Evolutionary conservation across 2,888 invertebrate genomes (phyloP).

Genomic region (Itoplectis maculator): DNA sequence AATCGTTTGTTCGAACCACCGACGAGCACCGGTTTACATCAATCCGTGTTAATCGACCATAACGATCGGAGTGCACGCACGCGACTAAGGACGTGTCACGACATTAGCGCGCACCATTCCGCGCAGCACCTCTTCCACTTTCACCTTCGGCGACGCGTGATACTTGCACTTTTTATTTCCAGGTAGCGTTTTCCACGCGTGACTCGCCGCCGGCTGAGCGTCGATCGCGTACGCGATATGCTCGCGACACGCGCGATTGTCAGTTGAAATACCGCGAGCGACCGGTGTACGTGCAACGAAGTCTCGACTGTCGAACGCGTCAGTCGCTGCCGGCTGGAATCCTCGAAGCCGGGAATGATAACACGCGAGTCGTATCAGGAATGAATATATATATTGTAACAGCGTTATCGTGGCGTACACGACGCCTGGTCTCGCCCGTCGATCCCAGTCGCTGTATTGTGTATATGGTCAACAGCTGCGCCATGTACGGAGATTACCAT

Average conservation of each 20-base stretch:
- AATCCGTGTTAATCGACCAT: conserved; percentile 22
- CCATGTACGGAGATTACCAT: conserved; percentile 25
- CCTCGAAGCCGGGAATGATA: conserved; percentile 24
- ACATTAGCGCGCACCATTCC: background rate
- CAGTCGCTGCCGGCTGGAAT: conserved; percentile 7
- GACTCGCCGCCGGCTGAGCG: background rate
- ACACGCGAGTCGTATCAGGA: conserved; percentile 31
- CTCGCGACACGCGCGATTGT: conserved; percentile 1
- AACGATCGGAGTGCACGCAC: conserved; percentile 16
- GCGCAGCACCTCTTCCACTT: conserved; percentile 22
- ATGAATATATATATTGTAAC: conserved; percentile 31
- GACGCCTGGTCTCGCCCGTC: conserved; percentile 24
- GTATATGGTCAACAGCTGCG: conserved; percentile 14
- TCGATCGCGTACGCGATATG: background rate
- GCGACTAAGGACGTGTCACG: conserved; percentile 9
- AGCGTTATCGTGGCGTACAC: conserved; percentile 49
- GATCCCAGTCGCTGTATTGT: conserved; percentile 28
- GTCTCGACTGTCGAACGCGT: background rate
- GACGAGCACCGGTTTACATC: background rate
- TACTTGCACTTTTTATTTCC: background rate
- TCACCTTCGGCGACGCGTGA: conserved; percentile 6
- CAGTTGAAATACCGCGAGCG: background rate
- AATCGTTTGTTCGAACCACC: background rate
- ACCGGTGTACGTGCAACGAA: no score
- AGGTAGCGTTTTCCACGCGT: background rate